Percentiles rank a stretch among this genome's conserved stretches.
Evolutionary conservation across 2,113 vertebrate species (phyloP).

Genomic region (Crotalus tigris): DNA sequence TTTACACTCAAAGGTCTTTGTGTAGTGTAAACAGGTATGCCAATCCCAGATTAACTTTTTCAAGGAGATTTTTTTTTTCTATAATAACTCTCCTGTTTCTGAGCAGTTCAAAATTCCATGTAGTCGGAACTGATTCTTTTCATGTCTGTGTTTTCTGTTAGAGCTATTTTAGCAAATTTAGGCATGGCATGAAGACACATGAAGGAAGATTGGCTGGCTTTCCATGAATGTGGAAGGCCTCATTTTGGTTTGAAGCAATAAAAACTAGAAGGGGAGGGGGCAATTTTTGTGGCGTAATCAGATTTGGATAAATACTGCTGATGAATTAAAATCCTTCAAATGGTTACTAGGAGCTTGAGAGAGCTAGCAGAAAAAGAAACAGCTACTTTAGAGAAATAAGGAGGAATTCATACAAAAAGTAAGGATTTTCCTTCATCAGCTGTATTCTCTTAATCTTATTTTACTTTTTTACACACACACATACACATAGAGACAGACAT

Average conservation of each 20-base stretch:
- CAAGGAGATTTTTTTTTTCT: constrained; percentile 28
- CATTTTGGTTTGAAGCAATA: background rate
- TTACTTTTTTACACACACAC: constrained; percentile 12
- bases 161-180: background rate
- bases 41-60: constrained; percentile 48
- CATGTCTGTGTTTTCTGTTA: background rate
- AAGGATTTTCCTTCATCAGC: background rate
- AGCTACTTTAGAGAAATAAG: constrained; percentile 16
- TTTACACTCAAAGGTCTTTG: background rate
- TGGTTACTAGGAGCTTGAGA: constrained; percentile 55
- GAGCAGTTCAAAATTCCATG: background rate
- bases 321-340: constrained; percentile 81
- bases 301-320: constrained; percentile 81
- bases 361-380: constrained; percentile 34
- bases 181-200: background rate
- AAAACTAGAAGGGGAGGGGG: constrained; percentile 1
- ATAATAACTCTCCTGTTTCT: background rate
- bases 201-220: background rate
- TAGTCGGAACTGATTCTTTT: background rate
- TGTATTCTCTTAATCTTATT: constrained; percentile 8
- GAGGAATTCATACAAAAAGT: background rate
- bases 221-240: background rate
- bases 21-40: background rate
- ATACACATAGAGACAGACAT: background rate
- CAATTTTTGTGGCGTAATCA: constrained; percentile 71